Evolutionary conservation across 2,797 vertebrate species (phyloP).

Genomic region (Enteromius afrohamiltoni): DNA sequence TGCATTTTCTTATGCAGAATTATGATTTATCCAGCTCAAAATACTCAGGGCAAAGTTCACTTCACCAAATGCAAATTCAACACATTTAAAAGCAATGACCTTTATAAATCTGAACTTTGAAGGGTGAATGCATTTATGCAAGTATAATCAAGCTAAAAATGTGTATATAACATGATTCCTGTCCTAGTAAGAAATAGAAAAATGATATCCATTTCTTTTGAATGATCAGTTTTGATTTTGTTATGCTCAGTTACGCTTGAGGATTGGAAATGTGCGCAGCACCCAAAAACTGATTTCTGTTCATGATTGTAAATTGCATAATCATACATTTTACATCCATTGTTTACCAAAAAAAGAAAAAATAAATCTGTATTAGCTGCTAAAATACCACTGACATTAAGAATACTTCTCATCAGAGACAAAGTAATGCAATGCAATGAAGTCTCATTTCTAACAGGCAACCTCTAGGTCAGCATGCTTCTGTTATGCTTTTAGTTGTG

Average conservation of each 20-base stretch:
- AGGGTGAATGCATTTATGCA: neutral
- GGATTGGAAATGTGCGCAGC: neutral
- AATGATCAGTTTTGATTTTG: neutral
- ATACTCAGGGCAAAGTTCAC: neutral
- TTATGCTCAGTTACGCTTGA: constrained; percentile 10
- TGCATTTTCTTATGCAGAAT: constrained; percentile 12
- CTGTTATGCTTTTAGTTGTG: constrained; percentile 61
- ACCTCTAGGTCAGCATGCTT: constrained; percentile 73
- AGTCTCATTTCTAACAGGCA: constrained; percentile 66
- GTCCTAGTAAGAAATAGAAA: neutral
- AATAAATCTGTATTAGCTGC: neutral
- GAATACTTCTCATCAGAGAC: constrained; percentile 57
- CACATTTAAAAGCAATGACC: neutral
- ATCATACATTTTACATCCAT: neutral
- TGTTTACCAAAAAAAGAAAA: neutral
- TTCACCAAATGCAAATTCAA: neutral
- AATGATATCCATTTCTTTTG: neutral
- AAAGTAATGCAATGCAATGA: constrained; percentile 43
- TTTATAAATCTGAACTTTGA: neutral
- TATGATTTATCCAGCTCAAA: neutral
- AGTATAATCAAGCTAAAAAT: neutral
- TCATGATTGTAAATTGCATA: constrained; percentile 4
- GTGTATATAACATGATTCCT: neutral
- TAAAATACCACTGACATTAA: constrained; percentile 58
- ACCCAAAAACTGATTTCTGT: neutral